Evolutionary conservation across 1,140 invertebrate genomes (phyloP).

Genomic region (Teleopsis dalmanni): DNA sequence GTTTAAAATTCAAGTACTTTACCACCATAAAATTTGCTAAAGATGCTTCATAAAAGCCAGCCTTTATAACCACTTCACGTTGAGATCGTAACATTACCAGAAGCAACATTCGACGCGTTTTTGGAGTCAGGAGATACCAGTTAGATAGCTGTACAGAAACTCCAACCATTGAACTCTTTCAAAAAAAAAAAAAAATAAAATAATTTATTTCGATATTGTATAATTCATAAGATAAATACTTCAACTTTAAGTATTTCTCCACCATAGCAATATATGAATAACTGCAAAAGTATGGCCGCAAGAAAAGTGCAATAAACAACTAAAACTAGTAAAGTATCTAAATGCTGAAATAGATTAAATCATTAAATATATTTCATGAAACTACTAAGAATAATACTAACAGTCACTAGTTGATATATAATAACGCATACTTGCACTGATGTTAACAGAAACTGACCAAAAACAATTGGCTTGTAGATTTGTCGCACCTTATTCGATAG

Average conservation of each 20-base stretch:
- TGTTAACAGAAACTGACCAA: constrained; percentile 36
- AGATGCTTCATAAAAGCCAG: constrained; percentile 39
- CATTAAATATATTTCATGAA: no score
- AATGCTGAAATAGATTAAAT: constrained; percentile 28
- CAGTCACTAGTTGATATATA: constrained; percentile 38
- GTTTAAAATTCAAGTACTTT: constrained; percentile 10
- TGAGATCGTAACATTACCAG: constrained; percentile 32
- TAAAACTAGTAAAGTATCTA: constrained; percentile 25
- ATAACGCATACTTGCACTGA: constrained; percentile 37
- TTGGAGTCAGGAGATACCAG: constrained; percentile 26
- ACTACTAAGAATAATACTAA: no score
- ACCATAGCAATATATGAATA: constrained; percentile 39
- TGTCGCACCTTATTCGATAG: constrained; percentile 18
- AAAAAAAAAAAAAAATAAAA: not conserved
- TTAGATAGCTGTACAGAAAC: constrained; percentile 24
- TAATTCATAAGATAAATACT: constrained; percentile 13
- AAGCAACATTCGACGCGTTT: constrained; percentile 18
- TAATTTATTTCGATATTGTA: constrained; percentile 1
- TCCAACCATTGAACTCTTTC: constrained; percentile 27
- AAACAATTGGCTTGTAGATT: constrained; percentile 31
- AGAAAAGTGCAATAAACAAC: constrained; percentile 28
- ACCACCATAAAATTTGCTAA: constrained; percentile 34
- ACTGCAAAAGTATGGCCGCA: constrained; percentile 31
- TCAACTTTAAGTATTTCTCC: constrained; percentile 37
- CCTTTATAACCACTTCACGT: constrained; percentile 26